Base-by-base conservation (phyloP, 2,888 invertebrate species). In the Ptycholaimellus sp. region DNA sequence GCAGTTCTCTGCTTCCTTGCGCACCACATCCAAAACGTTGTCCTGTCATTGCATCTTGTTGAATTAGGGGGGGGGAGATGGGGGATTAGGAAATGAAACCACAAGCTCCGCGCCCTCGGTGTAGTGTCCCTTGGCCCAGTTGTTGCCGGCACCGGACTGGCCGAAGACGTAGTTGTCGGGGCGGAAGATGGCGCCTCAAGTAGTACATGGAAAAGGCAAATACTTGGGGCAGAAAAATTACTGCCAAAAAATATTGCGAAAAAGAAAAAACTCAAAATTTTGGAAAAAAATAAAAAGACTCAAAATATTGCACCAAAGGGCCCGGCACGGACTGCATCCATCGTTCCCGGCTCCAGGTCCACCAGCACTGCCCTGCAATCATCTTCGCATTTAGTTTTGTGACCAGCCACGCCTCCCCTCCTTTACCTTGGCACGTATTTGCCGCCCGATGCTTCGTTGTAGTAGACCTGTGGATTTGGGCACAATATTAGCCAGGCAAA, bases 281-380 rank as follows among this genome's bases (percentile, higher is more conserved):
- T n/a, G n/a, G n/a, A n/a, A n/a, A n/a, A n/a, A n/a, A n/a, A n/a
- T n/a, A n/a, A n/a, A n/a, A n/a, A n/a, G n/a, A n/a, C n/a, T n/a
- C n/a, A n/a, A n/a, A 83, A 85, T 55, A 87, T n/a, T n/a, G n/a
- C n/a, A 14, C 79, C 79, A 63, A 79, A 83, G n/a, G 81, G 77
- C 42, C 82, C 81, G 1, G 81, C 78, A 45, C 82, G 71, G 44
- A 85, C 82, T 0, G 81, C 79, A 64, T 85, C 83, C 83, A 85
- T 83, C 52, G 82, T 83, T 45, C 83, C 83, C 33, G 83, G 83
- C 62, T 85, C 83, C 57, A 85, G 65, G 59, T 85, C 83, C 46
- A 83, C 76, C 43, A 85, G 70, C 57, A 83, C 73, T 52, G 81
- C 80, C 45, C 83, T 70, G 11, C n/a, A n/a, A n/a, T n/a, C n/a